Base-by-base conservation (phyloP, 1,140 invertebrate species). In the Panagrolaimus sp. region DNA sequence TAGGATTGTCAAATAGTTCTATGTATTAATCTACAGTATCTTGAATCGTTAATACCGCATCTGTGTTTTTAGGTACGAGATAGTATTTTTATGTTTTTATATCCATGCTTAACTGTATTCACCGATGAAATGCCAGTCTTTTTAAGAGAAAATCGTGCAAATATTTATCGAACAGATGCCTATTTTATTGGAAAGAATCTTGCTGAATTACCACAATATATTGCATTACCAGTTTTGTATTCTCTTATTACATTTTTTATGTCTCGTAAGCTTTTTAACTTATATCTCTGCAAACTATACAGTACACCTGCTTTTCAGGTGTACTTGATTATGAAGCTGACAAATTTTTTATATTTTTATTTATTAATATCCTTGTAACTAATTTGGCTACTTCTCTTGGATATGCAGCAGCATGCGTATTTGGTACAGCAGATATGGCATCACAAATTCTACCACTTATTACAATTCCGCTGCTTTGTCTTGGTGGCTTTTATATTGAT, bases 351-450 rank as follows among this genome's bases (percentile, higher is more conserved):
- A 7, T 38, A 38, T 38, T 38, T 38, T 7, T 38, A 4, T 2
- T 7, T 38, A 38, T 38, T 38, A 38, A 38, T 38, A 38, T 38
- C 4, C 85, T 96, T 0, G 89, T 95, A 13, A 90, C 91, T 3
- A 94, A 95, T 83, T 90, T 91, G 9, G 90, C 92, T 11, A 90
- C 90, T 1, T 93, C 92, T 4, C 94, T 95, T 82, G 92, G 92
- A 42, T 72, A 76, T 63, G 72, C 65, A 16, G 51, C 48, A 13
- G 64, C 75, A n/a, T 76, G 76, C 46, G 68, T 78, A 61, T 75
- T 76, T 65, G 72, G 51, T 2, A 51, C 63, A n/a, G 45, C 43
- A 8, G 69, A 70, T 14, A 25, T 75, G n/a, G 66, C 73, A 20
- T 27, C 42, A 9, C 64, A 53, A 57, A 25, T 25, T 57, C 27